Evolutionary conservation across 1,140 invertebrate species (phyloP).

Genomic region (Ladona fulva): DNA sequence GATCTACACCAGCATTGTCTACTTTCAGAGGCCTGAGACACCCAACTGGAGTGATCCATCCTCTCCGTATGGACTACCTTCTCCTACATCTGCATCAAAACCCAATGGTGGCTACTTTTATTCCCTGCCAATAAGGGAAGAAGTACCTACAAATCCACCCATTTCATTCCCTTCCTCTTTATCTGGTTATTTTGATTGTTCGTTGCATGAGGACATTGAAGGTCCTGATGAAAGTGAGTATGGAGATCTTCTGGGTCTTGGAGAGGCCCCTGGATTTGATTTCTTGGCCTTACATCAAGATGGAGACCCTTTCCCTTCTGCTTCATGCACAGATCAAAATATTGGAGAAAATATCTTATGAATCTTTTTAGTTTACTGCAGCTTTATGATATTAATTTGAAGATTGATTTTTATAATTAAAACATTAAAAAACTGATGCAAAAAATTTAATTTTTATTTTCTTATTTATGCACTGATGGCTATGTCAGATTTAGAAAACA

Average conservation of each 20-base stretch:
- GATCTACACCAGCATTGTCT: too few relatives aligned
- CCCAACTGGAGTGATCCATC: not conserved
- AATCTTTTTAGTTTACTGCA: too few relatives aligned
- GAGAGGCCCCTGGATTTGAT: not conserved
- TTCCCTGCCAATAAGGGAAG: not conserved
- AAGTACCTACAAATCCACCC: not conserved
- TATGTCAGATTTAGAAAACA: too few relatives aligned
- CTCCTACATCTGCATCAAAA: not conserved
- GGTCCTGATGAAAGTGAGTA: not conserved
- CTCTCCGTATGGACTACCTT: not conserved
- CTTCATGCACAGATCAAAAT: too few relatives aligned
- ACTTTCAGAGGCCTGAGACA: not conserved
- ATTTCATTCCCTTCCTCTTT: not conserved
- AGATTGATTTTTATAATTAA: too few relatives aligned
- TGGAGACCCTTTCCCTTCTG: too few relatives aligned
- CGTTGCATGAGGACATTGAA: not conserved
- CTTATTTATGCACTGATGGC: too few relatives aligned
- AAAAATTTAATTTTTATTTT: too few relatives aligned
- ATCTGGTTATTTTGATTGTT: not conserved
- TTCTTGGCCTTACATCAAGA: not conserved
- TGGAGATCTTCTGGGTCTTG: not conserved
- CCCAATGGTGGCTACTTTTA: not conserved
- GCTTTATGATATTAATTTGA: too few relatives aligned
- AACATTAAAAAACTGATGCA: too few relatives aligned
- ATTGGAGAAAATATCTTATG: too few relatives aligned